These are phyloP conservation scores for Alcis repandata DNA, from an alignment of 2,888 invertebrate genomes.

Conservation along the genomic window DNA sequence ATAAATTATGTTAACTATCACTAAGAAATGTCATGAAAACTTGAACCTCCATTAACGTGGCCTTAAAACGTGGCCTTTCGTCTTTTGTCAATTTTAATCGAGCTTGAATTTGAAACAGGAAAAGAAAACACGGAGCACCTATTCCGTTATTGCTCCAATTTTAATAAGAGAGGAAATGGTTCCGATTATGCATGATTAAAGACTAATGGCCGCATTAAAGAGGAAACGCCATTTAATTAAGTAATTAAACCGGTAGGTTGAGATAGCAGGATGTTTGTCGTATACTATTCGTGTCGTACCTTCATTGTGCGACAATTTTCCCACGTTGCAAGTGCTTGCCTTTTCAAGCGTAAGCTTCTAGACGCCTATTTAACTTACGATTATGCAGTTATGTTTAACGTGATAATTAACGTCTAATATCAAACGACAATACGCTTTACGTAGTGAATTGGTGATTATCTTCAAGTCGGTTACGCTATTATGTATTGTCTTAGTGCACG, in stretches of 20 bases:
- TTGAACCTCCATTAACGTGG: no score
- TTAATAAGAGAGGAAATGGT: no score
- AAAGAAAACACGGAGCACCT: no score
- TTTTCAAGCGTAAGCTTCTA: neutral
- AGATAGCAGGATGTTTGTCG: slow-evolving; percentile 53
- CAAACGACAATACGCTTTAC: neutral
- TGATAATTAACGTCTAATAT: neutral
- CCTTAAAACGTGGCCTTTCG: no score
- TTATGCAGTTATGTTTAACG: no score
- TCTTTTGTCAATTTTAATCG: no score
- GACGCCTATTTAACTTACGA: neutral
- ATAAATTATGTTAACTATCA: no score
- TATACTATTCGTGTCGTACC: slow-evolving; percentile 42
- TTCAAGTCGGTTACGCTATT: no score
- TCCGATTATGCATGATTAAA: slow-evolving; percentile 2
- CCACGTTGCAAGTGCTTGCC: slow-evolving; percentile 17
- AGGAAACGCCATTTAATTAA: slow-evolving; percentile 36
- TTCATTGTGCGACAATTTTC: slow-evolving; percentile 59
- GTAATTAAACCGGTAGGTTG: slow-evolving; percentile 53
- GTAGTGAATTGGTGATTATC: neutral
- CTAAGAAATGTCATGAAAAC: no score
- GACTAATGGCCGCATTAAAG: neutral
- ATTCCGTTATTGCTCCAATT: no score
- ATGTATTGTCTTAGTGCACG: no score
- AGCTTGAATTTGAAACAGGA: no score